Percentiles rank a stretch among this genome's conserved stretches.
These are phyloP conservation scores for Pollachius pollachius DNA, from an alignment of 2,113 vertebrate species.

Conservation along the genomic window DNA sequence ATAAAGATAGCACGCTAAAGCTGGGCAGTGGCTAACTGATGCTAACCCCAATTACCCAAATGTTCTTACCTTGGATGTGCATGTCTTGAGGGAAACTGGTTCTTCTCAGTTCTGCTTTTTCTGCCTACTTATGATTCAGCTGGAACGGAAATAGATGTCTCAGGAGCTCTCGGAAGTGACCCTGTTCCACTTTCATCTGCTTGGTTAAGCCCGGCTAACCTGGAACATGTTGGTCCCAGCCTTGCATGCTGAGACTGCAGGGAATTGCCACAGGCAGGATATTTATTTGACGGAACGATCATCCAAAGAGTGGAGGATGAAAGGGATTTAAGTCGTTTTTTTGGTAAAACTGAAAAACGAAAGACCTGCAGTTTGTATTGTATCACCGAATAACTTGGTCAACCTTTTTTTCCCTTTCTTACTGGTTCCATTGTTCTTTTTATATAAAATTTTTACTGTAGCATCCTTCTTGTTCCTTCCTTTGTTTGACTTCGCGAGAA, in stretches of 20 bases:
- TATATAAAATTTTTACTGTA: no score
- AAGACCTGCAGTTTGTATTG: no score
- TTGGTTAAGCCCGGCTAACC: neutral
- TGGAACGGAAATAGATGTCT: neutral
- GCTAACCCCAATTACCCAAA: neutral
- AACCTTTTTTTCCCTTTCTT: neutral
- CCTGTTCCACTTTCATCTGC: neutral
- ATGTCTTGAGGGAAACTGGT: neutral
- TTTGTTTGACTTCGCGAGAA: neutral
- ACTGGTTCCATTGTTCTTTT: no score
- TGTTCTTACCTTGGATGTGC: neutral
- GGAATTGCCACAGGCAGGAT: slow-evolving; percentile 1
- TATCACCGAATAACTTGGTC: neutral
- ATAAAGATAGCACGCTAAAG: slow-evolving; percentile 15
- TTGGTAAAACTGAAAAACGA: neutral
- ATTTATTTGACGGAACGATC: neutral
- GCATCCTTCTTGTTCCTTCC: neutral
- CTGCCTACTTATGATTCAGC: neutral
- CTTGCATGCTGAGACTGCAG: neutral
- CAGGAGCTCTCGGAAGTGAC: neutral
- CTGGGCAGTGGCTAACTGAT: neutral
- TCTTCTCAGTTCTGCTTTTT: neutral
- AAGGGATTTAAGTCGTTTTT: neutral
- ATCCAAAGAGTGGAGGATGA: neutral
- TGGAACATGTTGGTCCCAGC: neutral